These are phyloP conservation scores for Lates japonicus DNA, from an alignment of 2,797 vertebrate species.

Conservation along the genomic window DNA sequence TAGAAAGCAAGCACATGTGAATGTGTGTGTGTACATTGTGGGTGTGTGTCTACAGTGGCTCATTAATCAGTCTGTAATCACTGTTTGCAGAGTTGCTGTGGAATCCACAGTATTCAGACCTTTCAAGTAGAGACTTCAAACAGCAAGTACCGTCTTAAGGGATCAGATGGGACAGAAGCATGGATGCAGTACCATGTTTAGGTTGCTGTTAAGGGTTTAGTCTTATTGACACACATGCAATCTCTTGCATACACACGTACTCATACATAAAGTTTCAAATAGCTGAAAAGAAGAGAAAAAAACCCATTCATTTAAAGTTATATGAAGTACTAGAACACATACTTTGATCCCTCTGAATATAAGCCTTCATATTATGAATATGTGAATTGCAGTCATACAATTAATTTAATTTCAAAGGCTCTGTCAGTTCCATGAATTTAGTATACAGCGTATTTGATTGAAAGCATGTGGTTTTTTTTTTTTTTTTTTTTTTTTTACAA, in stretches of 20 bases:
- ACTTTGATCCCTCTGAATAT: background rate
- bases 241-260: background rate
- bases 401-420: slow-evolving; percentile 3
- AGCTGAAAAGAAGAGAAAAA: background rate
- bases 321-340: background rate
- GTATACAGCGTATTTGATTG: background rate
- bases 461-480: background rate
- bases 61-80: slow-evolving; percentile 87
- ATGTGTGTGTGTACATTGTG: slow-evolving; percentile 38
- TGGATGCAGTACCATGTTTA: slow-evolving; percentile 63
- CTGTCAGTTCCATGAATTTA: background rate
- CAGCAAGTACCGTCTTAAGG: slow-evolving; percentile 76
- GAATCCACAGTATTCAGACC: slow-evolving; percentile 79
- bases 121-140: slow-evolving; percentile 88
- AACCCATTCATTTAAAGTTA: background rate
- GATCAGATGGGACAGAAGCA: slow-evolving; percentile 76
- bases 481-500: background rate
- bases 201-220: slow-evolving; percentile 73
- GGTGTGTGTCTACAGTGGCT: slow-evolving; percentile 56
- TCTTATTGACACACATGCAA: slow-evolving; percentile 64
- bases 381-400: background rate
- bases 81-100: slow-evolving; percentile 79
- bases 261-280: background rate
- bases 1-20: slow-evolving; percentile 52
- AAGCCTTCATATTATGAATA: background rate